Evolutionary conservation across 2,113 vertebrate genomes (phyloP).

Genomic region (pig (Sus scrofa)): DNA sequence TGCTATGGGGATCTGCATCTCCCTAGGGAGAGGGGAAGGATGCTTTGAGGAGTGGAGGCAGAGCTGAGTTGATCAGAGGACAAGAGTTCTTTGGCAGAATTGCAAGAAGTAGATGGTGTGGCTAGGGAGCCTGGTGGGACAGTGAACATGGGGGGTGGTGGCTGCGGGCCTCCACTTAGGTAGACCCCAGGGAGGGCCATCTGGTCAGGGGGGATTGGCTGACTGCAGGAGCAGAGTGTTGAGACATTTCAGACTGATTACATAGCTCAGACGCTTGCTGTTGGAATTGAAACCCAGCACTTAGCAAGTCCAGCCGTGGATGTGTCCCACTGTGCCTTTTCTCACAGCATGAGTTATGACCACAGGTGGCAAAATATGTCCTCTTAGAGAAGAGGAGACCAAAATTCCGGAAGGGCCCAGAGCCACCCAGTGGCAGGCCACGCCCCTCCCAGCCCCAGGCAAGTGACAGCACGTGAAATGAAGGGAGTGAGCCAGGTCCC

Average conservation of each 20-base stretch:
- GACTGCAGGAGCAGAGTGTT: accelerated
- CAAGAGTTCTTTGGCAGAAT: not conserved
- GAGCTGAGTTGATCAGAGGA: not conserved
- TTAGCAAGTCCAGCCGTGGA: not conserved
- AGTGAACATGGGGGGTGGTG: accelerated
- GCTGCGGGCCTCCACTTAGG: accelerated
- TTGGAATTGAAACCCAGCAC: not conserved
- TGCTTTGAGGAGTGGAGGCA: not conserved
- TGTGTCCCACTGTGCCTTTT: no score
- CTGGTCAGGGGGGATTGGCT: not conserved
- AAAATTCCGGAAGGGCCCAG: not conserved
- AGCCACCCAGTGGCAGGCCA: no score
- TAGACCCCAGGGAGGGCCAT: not conserved
- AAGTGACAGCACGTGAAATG: not conserved
- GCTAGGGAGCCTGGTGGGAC: accelerated
- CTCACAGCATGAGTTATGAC: not conserved
- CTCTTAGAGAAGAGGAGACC: not conserved
- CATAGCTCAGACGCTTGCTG: accelerated
- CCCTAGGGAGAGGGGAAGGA: not conserved
- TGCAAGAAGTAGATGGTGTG: accelerated
- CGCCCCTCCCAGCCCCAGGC: accelerated
- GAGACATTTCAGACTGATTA: not conserved
- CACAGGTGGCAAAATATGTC: not conserved
- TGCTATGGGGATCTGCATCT: not conserved
- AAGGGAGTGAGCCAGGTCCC: accelerated